Conservation (phyloP, 2,888 invertebrate species). For the Cosmopolites sordidus region DNA sequence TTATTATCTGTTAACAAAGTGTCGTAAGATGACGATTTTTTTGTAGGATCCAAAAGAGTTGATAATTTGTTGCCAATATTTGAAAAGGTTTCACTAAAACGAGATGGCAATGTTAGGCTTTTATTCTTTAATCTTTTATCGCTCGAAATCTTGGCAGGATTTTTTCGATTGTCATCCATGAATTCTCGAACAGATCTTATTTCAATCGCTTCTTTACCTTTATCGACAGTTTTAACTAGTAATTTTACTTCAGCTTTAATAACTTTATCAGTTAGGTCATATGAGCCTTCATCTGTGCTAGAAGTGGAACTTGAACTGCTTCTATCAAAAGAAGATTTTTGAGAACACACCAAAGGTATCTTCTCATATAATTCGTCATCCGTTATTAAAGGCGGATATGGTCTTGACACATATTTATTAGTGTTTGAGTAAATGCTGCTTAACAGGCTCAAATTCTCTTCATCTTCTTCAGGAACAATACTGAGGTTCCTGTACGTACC, state of each 20-base stretch:
- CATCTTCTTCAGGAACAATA: conserved; percentile 48
- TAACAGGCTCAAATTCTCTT: conserved; percentile 42
- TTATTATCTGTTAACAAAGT: conserved; percentile 15
- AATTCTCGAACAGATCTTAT: conserved; percentile 48
- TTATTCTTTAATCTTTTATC: conserved; percentile 25
- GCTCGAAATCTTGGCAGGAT: not conserved
- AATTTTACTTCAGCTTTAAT: conserved; percentile 52
- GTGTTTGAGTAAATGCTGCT: conserved; percentile 36
- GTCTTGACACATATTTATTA: conserved; percentile 22
- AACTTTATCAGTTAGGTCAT: conserved; percentile 36
- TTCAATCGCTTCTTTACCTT: conserved; percentile 52
- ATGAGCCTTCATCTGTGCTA: conserved; percentile 38
- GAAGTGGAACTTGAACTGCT: conserved; percentile 26
- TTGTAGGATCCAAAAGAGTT: conserved; percentile 32
- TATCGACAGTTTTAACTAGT: conserved; percentile 50
- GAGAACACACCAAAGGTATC: conserved; percentile 7
- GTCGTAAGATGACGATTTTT: conserved; percentile 30
- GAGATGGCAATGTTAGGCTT: conserved; percentile 34
- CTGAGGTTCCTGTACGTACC: conserved; percentile 47
- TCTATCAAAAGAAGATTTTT: conserved; percentile 18
- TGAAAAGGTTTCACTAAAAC: conserved; percentile 29
- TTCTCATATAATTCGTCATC: conserved; percentile 12
- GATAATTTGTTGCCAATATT: conserved; percentile 35
- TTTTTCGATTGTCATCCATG: conserved; percentile 33
- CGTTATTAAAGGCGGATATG: conserved; percentile 18